A percentile compares a stretch with the other conserved stretches of the same genome.
Conservation (phyloP, 2,888 invertebrate species). For the Dendrolimus pini region DNA sequence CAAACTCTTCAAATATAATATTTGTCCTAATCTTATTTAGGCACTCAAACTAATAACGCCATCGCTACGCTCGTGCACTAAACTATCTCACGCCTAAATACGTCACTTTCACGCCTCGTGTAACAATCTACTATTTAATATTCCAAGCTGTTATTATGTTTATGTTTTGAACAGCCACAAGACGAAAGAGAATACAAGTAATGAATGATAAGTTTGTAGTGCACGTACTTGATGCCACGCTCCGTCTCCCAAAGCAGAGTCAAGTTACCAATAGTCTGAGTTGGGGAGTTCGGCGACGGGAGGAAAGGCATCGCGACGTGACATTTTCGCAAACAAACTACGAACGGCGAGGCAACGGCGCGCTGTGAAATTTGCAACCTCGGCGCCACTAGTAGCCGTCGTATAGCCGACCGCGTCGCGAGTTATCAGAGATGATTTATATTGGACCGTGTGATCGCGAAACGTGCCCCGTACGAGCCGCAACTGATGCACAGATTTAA, state of each 20-base stretch:
- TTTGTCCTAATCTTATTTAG: too few species aligned
- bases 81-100: too few species aligned
- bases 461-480: too few species aligned
- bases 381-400: constrained; percentile 33
- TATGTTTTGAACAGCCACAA: not conserved
- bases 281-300: constrained; percentile 21
- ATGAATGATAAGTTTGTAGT: constrained; percentile 26
- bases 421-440: constrained; percentile 13
- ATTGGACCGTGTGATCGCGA: too few species aligned
- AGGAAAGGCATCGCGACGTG: constrained; percentile 44
- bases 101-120: too few species aligned
- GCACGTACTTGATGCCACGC: constrained; percentile 27
- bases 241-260: constrained; percentile 34
- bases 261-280: constrained; percentile 43
- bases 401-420: constrained; percentile 29
- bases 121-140: too few species aligned
- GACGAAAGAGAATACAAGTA: constrained; percentile 1
- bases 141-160: too few species aligned
- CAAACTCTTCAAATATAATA: too few species aligned
- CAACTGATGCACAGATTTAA: too few species aligned
- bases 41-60: too few species aligned
- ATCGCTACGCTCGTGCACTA: too few species aligned
- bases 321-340: constrained; percentile 63
- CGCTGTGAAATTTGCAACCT: constrained; percentile 45
- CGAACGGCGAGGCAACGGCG: constrained; percentile 32